Evolutionary conservation across 1,140 invertebrate species (phyloP).

Genomic region (Heliothis subflexa): DNA sequence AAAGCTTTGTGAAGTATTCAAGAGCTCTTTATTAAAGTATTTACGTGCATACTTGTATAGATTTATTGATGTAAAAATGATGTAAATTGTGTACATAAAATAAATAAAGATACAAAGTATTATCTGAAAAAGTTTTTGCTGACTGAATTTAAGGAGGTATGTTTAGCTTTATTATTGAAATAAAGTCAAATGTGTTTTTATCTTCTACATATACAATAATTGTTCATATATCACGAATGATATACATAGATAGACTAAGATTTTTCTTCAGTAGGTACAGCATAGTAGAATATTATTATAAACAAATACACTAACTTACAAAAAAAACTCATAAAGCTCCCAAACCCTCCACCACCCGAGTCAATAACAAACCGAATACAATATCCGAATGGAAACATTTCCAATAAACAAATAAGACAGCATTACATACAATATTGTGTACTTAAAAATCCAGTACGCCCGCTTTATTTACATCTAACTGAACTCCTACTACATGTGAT

Average conservation of each 20-base stretch:
- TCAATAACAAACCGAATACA: not conserved
- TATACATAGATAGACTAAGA: not conserved
- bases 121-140: not conserved
- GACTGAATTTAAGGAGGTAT: not conserved
- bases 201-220: no score
- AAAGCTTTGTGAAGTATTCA: constrained; percentile 11
- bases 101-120: not conserved
- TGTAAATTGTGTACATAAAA: not conserved
- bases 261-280: not conserved
- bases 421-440: constrained; percentile 34
- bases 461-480: constrained; percentile 26
- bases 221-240: no score
- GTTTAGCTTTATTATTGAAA: no score
- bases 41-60: not conserved
- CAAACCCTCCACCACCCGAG: not conserved
- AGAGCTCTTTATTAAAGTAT: constrained; percentile 2
- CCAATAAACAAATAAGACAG: constrained; percentile 20
- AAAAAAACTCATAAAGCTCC: not conserved
- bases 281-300: not conserved
- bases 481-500: constrained; percentile 38
- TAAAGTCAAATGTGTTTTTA: no score
- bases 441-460: constrained; percentile 32
- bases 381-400: not conserved
- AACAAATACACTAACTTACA: not conserved
- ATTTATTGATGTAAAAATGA: not conserved